These are phyloP conservation scores for Myanophis thanlyinensis DNA, from an alignment of 2,113 vertebrate species.

Conservation along the genomic window DNA sequence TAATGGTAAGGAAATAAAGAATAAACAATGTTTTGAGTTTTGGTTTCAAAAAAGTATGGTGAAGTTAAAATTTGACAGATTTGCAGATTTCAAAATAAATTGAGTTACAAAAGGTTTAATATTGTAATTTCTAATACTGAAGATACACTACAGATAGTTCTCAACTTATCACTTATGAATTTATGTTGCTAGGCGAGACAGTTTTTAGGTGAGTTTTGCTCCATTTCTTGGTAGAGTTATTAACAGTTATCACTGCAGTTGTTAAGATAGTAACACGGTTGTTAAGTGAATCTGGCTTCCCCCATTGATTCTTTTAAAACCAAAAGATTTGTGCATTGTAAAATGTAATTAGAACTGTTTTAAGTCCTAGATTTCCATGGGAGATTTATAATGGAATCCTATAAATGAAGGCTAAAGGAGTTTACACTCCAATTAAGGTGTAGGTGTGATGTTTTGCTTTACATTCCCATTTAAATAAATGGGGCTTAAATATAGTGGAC, in stretches of 20 bases:
- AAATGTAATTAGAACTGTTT: neutral
- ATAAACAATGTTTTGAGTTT: neutral
- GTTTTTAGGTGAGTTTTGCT: no score
- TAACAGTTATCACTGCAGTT: no score
- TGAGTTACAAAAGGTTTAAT: slow-evolving; percentile 2
- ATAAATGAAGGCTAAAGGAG: neutral
- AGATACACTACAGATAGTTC: neutral
- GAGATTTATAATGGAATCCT: neutral
- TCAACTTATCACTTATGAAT: no score
- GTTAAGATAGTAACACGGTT: no score
- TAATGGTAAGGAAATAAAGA: neutral
- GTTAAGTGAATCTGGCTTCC: no score
- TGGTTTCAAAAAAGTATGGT: neutral
- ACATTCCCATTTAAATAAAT: neutral
- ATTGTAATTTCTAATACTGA: neutral
- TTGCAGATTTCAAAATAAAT: slow-evolving; percentile 27
- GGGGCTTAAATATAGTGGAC: neutral
- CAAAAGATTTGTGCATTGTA: neutral
- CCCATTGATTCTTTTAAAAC: neutral
- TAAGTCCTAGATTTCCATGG: neutral
- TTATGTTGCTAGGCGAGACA: no score
- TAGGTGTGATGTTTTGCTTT: neutral
- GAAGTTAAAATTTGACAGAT: slow-evolving; percentile 27
- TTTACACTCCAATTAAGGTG: neutral
- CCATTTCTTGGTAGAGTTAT: no score